Conservation (phyloP, 2,888 invertebrate species). For the Acanthosepion pharaonis region DNA sequence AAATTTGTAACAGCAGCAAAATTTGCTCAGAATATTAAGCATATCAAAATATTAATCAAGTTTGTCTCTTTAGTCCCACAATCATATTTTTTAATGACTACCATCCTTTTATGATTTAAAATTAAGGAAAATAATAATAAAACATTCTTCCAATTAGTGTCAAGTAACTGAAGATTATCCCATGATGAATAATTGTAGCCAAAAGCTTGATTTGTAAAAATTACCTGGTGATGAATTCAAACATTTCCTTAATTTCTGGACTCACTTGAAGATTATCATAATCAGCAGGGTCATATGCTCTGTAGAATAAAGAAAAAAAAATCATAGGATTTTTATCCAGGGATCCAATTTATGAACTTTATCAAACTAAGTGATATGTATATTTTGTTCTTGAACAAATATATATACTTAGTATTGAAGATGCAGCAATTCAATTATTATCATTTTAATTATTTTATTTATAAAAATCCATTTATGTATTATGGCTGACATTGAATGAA, state of each 20-base stretch:
- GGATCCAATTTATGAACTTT: background rate
- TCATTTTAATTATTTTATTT: too few species aligned
- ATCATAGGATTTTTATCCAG: background rate
- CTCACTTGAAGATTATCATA: conserved; percentile 88
- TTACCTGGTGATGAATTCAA: conserved; percentile 91
- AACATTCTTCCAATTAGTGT: background rate
- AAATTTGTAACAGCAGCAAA: background rate
- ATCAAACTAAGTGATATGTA: background rate
- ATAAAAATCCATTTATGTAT: too few species aligned
- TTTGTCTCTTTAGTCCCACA: too few species aligned
- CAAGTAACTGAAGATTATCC: background rate
- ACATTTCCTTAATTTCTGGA: conserved; percentile 90
- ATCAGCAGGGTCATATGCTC: conserved; percentile 85
- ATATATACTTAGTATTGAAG: too few species aligned
- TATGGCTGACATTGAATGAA: too few species aligned
- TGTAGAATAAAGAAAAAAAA: conserved; percentile 56
- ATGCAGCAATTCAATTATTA: too few species aligned
- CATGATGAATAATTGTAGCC: background rate
- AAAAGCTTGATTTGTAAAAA: background rate
- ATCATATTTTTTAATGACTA: too few species aligned
- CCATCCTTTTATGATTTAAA: background rate
- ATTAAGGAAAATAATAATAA: background rate
- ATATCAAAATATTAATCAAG: too few species aligned
- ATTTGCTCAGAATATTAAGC: too few species aligned
- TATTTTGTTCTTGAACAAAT: too few species aligned